phyloP scores from a whole-genome alignment of 1,140 invertebrate genomes.

The Neodiprion virginianus region DNA sequence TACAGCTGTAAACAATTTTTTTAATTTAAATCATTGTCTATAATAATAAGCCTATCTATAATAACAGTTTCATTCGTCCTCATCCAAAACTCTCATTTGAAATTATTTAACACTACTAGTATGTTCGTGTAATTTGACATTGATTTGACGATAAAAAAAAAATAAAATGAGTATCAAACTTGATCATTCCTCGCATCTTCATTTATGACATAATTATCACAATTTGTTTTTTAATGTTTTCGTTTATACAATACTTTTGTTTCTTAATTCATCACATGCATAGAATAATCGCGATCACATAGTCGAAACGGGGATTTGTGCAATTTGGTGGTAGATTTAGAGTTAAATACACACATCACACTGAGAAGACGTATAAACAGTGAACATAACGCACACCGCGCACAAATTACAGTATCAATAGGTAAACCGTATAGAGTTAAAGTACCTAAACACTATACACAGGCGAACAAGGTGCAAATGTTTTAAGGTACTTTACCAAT shows the following conservation, averaged over 20 bases:
- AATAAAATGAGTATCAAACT: background rate
- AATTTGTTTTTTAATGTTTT: background rate
- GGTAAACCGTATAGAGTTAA: background rate
- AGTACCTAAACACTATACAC: background rate
- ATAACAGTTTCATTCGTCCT: background rate
- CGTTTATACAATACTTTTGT: background rate
- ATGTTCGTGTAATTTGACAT: too few species aligned
- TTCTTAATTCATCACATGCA: background rate
- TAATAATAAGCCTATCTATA: background rate
- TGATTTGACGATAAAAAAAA: background rate
- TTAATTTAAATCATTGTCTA: background rate
- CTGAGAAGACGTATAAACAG: background rate
- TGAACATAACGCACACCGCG: background rate
- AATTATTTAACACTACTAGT: too few species aligned
- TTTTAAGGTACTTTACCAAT: background rate
- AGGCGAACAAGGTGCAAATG: background rate
- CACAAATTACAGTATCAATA: background rate
- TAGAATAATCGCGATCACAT: background rate
- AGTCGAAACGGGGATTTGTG: conserved; percentile 39
- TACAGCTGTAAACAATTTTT: background rate
- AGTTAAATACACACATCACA: conserved; percentile 1
- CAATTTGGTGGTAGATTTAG: conserved; percentile 33
- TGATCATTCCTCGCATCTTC: background rate
- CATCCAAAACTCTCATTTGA: background rate
- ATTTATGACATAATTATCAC: background rate